A percentile compares a stretch with the other conserved stretches of the same genome.
Evolutionary conservation across 2,113 vertebrate genomes (phyloP).

Genomic region (Pseudopipra pipra): DNA sequence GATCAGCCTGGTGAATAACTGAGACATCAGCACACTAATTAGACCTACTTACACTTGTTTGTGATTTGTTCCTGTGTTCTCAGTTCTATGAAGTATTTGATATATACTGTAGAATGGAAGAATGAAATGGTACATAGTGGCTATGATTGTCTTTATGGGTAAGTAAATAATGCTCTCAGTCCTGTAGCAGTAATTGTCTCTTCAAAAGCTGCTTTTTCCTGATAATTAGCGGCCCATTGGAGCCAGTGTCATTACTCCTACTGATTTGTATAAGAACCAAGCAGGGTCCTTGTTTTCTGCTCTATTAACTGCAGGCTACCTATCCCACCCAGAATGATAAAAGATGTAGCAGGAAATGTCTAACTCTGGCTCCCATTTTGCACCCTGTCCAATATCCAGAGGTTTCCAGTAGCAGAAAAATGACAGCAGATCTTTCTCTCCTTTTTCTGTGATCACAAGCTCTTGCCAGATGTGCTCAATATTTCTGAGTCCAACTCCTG

Average conservation of each 20-base stretch:
- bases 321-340: background rate
- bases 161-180: constrained; percentile 62
- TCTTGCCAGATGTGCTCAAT: background rate
- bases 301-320: background rate
- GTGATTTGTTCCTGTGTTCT: background rate
- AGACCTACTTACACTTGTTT: background rate
- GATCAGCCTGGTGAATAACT: background rate
- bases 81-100: background rate
- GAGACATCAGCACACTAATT: background rate
- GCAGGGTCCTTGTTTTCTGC: background rate
- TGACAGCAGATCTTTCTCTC: background rate
- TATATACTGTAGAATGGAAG: background rate
- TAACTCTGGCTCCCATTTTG: background rate
- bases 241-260: background rate
- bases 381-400: background rate
- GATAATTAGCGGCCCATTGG: background rate
- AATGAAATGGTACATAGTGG: background rate
- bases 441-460: background rate
- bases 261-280: background rate
- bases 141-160: constrained; percentile 45
- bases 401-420: background rate
- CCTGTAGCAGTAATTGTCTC: constrained; percentile 39
- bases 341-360: background rate
- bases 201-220: constrained; percentile 7
- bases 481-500: background rate